A percentile compares a stretch with the other conserved stretches of the same genome.
Conservation (phyloP, 1,140 invertebrate species). For the Temnothorax curvispinosus region DNA sequence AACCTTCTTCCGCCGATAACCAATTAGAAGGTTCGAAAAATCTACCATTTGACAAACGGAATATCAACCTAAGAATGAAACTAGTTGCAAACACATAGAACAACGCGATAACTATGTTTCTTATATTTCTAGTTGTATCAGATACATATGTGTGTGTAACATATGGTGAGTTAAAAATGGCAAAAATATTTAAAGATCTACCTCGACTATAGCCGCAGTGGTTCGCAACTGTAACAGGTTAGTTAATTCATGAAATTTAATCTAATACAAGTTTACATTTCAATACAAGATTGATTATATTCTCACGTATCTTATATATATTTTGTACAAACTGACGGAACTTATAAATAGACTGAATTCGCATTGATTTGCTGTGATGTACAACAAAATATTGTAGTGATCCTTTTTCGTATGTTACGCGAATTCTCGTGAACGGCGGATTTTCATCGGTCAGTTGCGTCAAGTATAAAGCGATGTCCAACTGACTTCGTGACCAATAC, state of each 20-base stretch:
- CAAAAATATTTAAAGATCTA: slow-evolving; percentile 2
- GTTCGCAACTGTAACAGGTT: slow-evolving; percentile 26
- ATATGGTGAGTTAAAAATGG: neutral
- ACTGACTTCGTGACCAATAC: too few species aligned
- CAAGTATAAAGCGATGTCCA: too few species aligned
- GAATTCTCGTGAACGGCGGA: too few species aligned
- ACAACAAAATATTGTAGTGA: slow-evolving; percentile 75
- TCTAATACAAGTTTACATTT: neutral
- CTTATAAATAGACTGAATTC: too few species aligned
- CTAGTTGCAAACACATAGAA: neutral
- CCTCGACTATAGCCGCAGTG: slow-evolving; percentile 50
- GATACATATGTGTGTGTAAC: too few species aligned
- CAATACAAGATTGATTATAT: neutral
- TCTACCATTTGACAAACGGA: neutral
- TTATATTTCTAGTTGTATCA: neutral
- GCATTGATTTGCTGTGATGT: neutral
- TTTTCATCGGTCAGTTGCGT: too few species aligned
- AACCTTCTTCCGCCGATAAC: neutral
- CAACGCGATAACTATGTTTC: neutral
- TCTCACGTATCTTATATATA: neutral
- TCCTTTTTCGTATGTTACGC: neutral
- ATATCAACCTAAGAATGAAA: neutral
- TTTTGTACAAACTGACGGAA: neutral
- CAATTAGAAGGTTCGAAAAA: neutral
- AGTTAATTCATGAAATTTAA: slow-evolving; percentile 5